These are phyloP conservation scores for Odontesthes bonariensis DNA, from an alignment of 2,113 vertebrate species.

Conservation along the genomic window DNA sequence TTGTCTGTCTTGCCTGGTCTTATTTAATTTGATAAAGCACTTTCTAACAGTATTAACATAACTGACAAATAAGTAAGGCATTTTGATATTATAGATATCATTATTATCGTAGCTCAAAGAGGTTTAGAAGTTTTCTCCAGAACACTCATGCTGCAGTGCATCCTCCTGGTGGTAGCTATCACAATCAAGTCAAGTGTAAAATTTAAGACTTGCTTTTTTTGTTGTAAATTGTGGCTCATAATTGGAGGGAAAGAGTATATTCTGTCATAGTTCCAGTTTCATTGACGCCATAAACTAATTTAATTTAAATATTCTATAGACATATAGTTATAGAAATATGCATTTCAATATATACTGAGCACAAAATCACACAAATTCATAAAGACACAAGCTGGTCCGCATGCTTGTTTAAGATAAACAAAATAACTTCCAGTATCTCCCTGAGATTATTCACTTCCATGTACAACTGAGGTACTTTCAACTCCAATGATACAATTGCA, in stretches of 20 bases:
- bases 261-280: neutral
- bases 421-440: neutral
- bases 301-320: too few relatives aligned
- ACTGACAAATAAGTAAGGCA: too few relatives aligned
- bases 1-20: too few relatives aligned
- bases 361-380: too few relatives aligned
- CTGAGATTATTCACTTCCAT: constrained; percentile 16
- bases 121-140: neutral
- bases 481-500: constrained; percentile 37
- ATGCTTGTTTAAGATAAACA: constrained; percentile 9
- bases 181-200: neutral
- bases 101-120: neutral
- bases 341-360: too few relatives aligned
- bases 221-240: neutral
- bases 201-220: neutral
- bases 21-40: too few relatives aligned
- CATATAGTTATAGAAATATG: too few relatives aligned
- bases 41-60: too few relatives aligned
- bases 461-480: constrained; percentile 32
- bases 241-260: too few relatives aligned
- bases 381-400: neutral
- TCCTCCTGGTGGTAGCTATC: neutral
- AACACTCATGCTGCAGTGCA: too few relatives aligned
- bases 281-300: neutral
- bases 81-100: too few relatives aligned